Conservation (phyloP, 64 coral and sea anemone genomes). For the Stichodactyla mertensii region DNA sequence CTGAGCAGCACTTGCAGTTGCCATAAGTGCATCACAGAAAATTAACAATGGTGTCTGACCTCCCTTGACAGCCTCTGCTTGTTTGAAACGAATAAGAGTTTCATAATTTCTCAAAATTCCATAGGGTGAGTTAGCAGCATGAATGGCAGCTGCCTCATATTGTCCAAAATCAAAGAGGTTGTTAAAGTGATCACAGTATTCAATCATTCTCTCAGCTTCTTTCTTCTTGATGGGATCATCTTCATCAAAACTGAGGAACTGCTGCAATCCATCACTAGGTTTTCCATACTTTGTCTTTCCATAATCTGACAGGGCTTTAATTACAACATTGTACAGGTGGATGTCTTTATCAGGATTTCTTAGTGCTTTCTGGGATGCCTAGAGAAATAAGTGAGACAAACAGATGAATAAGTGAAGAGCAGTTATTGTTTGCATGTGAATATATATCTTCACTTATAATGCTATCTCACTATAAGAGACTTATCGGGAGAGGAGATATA, state of each 20-base stretch:
- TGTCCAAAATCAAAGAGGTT: constrained; percentile 95
- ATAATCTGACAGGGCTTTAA: constrained; percentile 84
- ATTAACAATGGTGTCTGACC: constrained; percentile 70
- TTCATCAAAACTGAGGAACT: constrained; percentile 80
- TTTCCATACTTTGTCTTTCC: constrained; percentile 84
- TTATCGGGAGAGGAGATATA: no score
- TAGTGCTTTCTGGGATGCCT: constrained; percentile 62
- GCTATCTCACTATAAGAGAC: no score
- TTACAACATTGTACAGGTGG: constrained; percentile 66
- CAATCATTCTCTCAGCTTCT: constrained; percentile 86
- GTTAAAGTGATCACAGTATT: constrained; percentile 96
- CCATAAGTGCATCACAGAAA: constrained; percentile 93
- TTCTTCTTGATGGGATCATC: constrained; percentile 99
- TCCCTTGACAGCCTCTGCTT: constrained; percentile 42
- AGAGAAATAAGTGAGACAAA: neutral
- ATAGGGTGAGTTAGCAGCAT: constrained; percentile 94
- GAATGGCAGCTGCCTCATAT: constrained; percentile 84
- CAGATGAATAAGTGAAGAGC: neutral
- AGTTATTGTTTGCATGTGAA: no score
- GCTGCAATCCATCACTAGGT: constrained; percentile 64
- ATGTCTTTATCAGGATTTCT: constrained; percentile 57
- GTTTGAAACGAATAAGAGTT: constrained; percentile 91
- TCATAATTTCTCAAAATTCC: constrained; percentile 90
- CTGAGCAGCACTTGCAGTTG: constrained; percentile 57
- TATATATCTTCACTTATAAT: no score